Conservation (phyloP, 1,140 invertebrate species). For the Musca vetustissima region DNA sequence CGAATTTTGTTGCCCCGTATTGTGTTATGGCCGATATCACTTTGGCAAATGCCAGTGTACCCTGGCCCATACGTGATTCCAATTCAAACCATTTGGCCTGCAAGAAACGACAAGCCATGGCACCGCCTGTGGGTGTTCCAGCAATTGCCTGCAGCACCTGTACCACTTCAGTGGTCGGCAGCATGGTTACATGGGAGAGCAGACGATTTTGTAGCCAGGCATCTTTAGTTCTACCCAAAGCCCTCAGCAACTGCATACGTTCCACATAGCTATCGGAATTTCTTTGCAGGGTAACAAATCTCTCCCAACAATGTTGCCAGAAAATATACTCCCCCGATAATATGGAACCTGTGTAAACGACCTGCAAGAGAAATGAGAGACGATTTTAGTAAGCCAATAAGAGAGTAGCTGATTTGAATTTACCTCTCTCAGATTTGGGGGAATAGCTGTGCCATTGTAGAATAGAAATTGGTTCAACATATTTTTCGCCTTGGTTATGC, state of each 20-base stretch:
- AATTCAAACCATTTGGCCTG: constrained; percentile 72
- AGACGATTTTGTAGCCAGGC: constrained; percentile 73
- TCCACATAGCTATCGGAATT: constrained; percentile 66
- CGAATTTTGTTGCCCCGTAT: constrained; percentile 71
- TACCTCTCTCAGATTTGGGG: constrained; percentile 53
- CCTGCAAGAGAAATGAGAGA: constrained; percentile 30
- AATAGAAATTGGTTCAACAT: constrained; percentile 52
- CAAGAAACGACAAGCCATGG: constrained; percentile 75
- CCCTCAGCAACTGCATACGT: constrained; percentile 66
- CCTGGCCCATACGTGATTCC: constrained; percentile 66
- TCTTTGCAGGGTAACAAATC: constrained; percentile 60
- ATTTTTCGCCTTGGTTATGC: constrained; percentile 51
- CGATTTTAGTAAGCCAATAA: background rate
- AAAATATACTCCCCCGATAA: constrained; percentile 68
- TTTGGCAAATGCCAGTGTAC: constrained; percentile 68
- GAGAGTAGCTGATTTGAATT: background rate
- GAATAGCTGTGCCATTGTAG: constrained; percentile 46
- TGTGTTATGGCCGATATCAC: constrained; percentile 71
- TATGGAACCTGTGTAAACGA: constrained; percentile 53
- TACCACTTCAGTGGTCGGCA: constrained; percentile 70
- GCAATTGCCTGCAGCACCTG: constrained; percentile 69
- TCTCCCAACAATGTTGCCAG: constrained; percentile 74
- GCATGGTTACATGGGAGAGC: constrained; percentile 66
- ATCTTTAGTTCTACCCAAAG: constrained; percentile 68
- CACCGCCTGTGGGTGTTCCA: constrained; percentile 67